Conservation (phyloP, 2,888 invertebrate species). For the Laspeyria flexula region DNA sequence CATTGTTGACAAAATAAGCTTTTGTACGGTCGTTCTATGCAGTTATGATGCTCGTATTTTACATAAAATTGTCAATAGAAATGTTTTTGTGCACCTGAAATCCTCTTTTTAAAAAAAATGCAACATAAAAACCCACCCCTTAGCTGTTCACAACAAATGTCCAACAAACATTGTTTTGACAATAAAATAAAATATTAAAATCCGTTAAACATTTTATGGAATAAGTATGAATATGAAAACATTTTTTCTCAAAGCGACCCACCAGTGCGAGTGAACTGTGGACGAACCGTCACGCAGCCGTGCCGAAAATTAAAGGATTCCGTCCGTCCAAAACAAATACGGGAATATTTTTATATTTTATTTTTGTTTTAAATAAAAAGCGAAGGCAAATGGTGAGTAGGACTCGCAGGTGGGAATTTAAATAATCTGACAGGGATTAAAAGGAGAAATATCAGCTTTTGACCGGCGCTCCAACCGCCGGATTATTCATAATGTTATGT, state of each 20-base stretch:
- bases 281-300: constrained; percentile 73
- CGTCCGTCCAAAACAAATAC: constrained; percentile 84
- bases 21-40: constrained; percentile 53
- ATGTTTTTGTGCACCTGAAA: constrained; percentile 20
- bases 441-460: constrained; percentile 85
- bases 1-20: constrained; percentile 48
- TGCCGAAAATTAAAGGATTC: constrained; percentile 85
- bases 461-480: constrained; percentile 72
- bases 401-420: constrained; percentile 85
- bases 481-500: constrained; percentile 76
- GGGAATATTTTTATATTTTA: constrained; percentile 84
- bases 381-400: constrained; percentile 65
- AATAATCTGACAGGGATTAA: constrained; percentile 86
- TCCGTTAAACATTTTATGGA: constrained; percentile 51
- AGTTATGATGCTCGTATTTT: constrained; percentile 49
- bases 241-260: constrained; percentile 73
- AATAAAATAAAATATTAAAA: constrained; percentile 51
- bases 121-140: constrained; percentile 6
- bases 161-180: constrained; percentile 33
- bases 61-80: constrained; percentile 41
- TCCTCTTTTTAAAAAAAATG: constrained; percentile 23
- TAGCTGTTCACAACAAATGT: constrained; percentile 21
- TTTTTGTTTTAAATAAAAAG: constrained; percentile 80
- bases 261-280: constrained; percentile 67
- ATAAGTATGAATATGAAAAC: constrained; percentile 67